Conservation (phyloP, 2,797 vertebrate species). For the Chromis chromis region DNA sequence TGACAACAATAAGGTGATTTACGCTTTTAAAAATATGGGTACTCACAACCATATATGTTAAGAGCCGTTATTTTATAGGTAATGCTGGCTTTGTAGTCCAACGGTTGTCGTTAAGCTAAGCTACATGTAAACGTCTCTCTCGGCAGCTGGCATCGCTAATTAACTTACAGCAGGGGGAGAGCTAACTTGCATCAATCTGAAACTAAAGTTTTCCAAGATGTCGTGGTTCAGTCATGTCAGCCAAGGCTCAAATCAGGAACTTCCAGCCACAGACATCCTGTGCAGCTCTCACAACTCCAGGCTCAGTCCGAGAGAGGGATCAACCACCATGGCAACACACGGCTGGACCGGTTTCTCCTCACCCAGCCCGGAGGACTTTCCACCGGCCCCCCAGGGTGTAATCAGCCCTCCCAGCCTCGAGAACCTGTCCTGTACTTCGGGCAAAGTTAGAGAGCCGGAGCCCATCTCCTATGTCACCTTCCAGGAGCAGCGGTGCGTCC, state of each 20-base stretch:
- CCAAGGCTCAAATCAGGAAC: conserved; percentile 55
- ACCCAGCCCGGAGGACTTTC: conserved; percentile 62
- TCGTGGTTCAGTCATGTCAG: conserved; percentile 80
- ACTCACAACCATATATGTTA: not conserved
- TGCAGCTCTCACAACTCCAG: conserved; percentile 32
- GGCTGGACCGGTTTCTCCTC: conserved; percentile 45
- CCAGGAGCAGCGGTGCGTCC: conserved; percentile 91
- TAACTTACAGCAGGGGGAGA: conserved; percentile 4
- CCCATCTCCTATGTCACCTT: conserved; percentile 88
- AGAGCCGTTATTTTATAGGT: not conserved
- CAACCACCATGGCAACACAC: conserved; percentile 24
- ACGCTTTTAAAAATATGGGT: not conserved
- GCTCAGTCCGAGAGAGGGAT: conserved; percentile 29
- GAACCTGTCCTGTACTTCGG: conserved; percentile 73
- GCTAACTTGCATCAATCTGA: not conserved
- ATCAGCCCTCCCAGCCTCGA: conserved; percentile 73
- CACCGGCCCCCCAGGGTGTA: conserved; percentile 60
- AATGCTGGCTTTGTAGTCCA: not conserved
- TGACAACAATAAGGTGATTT: conserved; percentile 17
- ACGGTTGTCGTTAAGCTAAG: conserved; percentile 17
- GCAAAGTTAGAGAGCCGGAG: conserved; percentile 46
- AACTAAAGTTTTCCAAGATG: conserved; percentile 63
- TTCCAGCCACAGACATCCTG: conserved; percentile 32
- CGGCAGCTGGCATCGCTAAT: conserved; percentile 1
- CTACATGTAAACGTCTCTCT: conserved; percentile 39